Base-by-base conservation (phyloP, 2,888 invertebrate species). In the Eupelmus urozonus region DNA sequence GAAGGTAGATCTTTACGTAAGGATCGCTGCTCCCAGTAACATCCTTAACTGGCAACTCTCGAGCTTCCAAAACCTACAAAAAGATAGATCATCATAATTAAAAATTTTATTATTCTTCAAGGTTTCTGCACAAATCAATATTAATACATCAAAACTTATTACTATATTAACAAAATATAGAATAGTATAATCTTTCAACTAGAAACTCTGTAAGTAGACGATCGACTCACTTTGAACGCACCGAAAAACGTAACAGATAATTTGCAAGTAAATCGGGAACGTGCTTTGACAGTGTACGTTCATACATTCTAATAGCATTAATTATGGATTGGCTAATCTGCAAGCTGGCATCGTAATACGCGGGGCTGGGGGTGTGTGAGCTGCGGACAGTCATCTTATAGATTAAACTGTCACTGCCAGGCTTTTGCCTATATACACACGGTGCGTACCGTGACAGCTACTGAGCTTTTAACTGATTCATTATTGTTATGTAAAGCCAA, bases 11-110 rank as follows among this genome's bases (percentile, higher is more conserved):
- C 90, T 96, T 96, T 82, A 96, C 94, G 90, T 97, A 97, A 0
- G 97, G 96, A 89, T 97, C 96, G 80, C 95, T 95, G 87, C 96
- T 96, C 9, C 95, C 96, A 0, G 94, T 93, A 79, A 96, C 95
- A 84, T 96, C 96, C 88, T 95, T 96, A 76, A 95, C 93, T 0
- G 96, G 96, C n/a, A 96, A 91, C 85, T 95, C 94, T 59, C 94
- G 93, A 0, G 95, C 95, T 88, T 94, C 94, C 82, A 95, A 91
- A 80, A 95, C 93, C 94, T 94, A 85, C 0, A 62, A 67, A 18
- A 42, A 25, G 72, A 11, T n/a, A 16, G 53, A 13, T 25, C 23
- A 27, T 51, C 25, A 53, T 27, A 1, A 67, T 1, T 34, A 23
- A 1, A 57, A 18, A 20, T 20, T 5, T 34, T 34, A 5, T 5